Evolutionary conservation across 2,113 vertebrate genomes (phyloP).

Genomic region (Protomyctophum bolini): DNA sequence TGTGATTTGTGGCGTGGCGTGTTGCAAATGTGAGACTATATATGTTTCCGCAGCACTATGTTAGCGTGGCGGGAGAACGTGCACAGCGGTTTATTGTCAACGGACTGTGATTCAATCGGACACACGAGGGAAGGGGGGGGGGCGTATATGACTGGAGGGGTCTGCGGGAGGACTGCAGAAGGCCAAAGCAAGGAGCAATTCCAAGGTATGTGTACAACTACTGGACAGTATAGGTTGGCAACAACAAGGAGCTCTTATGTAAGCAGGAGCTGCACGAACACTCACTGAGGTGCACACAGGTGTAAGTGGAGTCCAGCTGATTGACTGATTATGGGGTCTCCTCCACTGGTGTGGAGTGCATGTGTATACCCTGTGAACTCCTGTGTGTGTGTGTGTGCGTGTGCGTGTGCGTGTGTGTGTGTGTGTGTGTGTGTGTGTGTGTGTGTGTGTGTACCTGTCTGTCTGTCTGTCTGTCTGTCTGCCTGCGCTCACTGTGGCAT

Average conservation of each 20-base stretch:
- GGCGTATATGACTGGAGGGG: conserved; percentile 9
- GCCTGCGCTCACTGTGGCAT: neutral
- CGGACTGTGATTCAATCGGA: conserved; percentile 47
- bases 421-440: neutral
- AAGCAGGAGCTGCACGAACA: conserved; percentile 43
- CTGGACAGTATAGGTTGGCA: conserved; percentile 26
- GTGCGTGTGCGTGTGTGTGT: conserved; percentile 1
- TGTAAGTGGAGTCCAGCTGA: conserved; percentile 30
- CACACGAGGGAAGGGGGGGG: conserved; percentile 3
- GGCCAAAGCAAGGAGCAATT: conserved; percentile 4
- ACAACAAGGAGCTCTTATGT: conserved; percentile 51
- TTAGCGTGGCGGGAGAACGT: conserved; percentile 33
- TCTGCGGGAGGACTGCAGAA: conserved; percentile 8
- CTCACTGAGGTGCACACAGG: conserved; percentile 24
- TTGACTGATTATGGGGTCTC: conserved; percentile 34
- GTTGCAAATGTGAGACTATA: neutral
- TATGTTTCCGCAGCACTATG: no score
- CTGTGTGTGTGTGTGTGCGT: conserved; percentile 7
- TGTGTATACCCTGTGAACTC: no score
- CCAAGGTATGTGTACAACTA: conserved; percentile 33
- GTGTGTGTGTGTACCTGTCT: neutral
- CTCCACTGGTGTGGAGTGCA: conserved; percentile 3
- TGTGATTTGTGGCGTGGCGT: no score
- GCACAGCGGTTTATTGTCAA: neutral
- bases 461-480: neutral